Conservation (phyloP, 2,888 invertebrate genomes). For the Andrena bicolor region DNA sequence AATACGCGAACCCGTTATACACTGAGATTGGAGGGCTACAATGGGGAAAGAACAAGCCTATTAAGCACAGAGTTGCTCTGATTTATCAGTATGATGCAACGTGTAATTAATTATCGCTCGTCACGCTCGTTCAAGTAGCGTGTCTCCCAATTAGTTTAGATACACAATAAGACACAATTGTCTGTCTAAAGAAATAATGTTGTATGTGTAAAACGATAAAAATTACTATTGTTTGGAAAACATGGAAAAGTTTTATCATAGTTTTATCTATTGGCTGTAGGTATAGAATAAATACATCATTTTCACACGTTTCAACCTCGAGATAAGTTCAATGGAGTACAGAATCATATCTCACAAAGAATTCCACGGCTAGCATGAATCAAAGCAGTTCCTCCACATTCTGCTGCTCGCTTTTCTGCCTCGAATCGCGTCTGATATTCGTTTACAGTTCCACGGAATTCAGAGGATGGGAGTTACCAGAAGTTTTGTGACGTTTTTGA, state of each 20-base stretch:
- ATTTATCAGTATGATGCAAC: neutral
- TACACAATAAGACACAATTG: neutral
- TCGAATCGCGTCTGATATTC: neutral
- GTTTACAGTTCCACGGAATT: no score
- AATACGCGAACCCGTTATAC: no score
- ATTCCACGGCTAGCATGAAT: neutral
- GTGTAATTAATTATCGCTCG: neutral
- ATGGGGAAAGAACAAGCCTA: neutral
- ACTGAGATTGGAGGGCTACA: no score
- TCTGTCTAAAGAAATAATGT: neutral
- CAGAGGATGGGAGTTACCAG: no score
- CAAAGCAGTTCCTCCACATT: neutral
- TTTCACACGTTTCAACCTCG: conserved; percentile 3
- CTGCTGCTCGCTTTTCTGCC: neutral
- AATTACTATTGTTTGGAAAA: conserved; percentile 19
- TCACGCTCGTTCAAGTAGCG: neutral
- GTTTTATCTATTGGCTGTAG: conserved; percentile 35
- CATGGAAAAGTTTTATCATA: conserved; percentile 39
- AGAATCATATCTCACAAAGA: conserved; percentile 7
- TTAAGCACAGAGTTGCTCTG: neutral
- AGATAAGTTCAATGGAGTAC: conserved; percentile 23
- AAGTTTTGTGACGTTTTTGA: no score
- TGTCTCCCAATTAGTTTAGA: neutral
- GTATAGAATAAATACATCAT: neutral
- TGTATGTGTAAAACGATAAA: neutral